phyloP scores from a whole-genome alignment of 1,140 invertebrate genomes.

The Caerostris extrusa region DNA sequence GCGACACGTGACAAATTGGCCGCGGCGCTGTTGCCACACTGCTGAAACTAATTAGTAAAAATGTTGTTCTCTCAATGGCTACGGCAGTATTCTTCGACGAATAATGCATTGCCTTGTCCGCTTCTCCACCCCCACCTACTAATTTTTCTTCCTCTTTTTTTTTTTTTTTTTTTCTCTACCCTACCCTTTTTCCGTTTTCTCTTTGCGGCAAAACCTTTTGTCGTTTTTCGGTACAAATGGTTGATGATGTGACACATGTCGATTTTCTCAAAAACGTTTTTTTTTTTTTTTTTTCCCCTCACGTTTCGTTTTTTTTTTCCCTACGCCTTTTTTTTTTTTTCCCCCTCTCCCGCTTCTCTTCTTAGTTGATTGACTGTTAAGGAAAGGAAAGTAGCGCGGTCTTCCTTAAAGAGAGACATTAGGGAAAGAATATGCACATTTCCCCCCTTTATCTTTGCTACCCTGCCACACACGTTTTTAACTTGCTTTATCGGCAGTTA shows the following conservation, averaged over 20 bases:
- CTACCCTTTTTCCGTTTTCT: background rate
- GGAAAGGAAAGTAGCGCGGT: background rate
- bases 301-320: background rate
- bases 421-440: background rate
- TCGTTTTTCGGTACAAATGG: conserved; percentile 58
- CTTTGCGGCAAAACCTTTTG: conserved; percentile 42
- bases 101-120: conserved; percentile 32
- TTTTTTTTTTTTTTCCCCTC: background rate
- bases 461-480: background rate
- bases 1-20: conserved; percentile 75
- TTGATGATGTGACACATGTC: conserved; percentile 47
- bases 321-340: background rate
- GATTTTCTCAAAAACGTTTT: conserved; percentile 40
- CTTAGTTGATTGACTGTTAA: conserved; percentile 10
- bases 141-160: background rate
- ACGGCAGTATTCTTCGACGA: conserved; percentile 31
- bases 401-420: conserved; percentile 12
- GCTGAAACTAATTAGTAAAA: conserved; percentile 72
- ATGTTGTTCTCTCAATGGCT: conserved; percentile 58
- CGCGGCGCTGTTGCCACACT: conserved; percentile 66
- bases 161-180: background rate
- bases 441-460: background rate
- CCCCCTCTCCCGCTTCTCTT: background rate
- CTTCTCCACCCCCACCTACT: background rate
- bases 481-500: background rate